These are phyloP conservation scores for Geophilus truncorum DNA, from an alignment of 2,888 invertebrate species.

Conservation along the genomic window DNA sequence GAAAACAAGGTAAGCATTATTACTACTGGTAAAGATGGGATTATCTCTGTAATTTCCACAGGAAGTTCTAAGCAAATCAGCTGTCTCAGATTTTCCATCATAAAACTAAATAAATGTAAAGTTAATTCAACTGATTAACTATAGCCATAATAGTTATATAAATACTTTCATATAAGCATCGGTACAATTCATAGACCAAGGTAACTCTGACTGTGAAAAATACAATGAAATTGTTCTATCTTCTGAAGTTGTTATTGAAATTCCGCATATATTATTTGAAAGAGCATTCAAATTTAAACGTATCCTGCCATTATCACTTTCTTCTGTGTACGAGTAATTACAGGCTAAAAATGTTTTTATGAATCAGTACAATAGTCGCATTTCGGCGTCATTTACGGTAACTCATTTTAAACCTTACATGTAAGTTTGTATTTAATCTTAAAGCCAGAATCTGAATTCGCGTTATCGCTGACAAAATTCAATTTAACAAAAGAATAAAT, in stretches of 20 bases:
- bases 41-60: background rate
- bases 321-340: background rate
- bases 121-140: too few relatives aligned
- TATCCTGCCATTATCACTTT: background rate
- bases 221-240: background rate
- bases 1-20: background rate
- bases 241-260: background rate
- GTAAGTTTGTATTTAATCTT: background rate
- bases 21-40: background rate
- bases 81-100: background rate
- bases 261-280: background rate
- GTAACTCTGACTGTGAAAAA: background rate
- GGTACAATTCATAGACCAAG: background rate
- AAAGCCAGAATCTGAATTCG: background rate
- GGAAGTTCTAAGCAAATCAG: background rate
- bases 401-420: background rate
- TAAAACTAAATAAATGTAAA: background rate
- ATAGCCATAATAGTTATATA: too few relatives aligned
- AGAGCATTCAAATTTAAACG: background rate
- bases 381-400: too few relatives aligned
- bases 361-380: background rate
- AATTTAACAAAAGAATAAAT: background rate
- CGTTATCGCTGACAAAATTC: background rate
- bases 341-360: background rate
- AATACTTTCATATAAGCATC: background rate